Evolutionary conservation across 1,140 invertebrate genomes (phyloP).

Genomic region (Polyergus mexicanus): DNA sequence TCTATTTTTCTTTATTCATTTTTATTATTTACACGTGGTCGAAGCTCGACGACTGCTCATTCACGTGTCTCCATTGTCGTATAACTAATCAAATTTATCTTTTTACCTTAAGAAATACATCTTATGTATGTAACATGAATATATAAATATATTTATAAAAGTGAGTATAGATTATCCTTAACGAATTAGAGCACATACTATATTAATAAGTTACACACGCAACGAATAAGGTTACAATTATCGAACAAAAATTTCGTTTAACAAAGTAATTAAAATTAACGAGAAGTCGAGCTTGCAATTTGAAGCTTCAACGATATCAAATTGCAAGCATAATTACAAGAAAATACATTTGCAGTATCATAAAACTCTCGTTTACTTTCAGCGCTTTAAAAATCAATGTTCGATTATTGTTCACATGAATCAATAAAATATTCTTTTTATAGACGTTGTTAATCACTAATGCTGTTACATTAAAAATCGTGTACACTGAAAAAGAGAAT

Average conservation of each 20-base stretch:
- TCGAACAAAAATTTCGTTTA: constrained; percentile 7
- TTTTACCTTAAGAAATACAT: no score
- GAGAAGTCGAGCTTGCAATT: constrained; percentile 15
- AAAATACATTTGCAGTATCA: background rate
- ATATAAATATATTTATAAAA: no score
- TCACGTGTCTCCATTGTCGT: background rate
- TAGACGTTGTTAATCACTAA: constrained; percentile 3
- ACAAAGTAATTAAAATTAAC: constrained; percentile 40
- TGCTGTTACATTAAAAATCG: background rate
- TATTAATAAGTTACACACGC: background rate
- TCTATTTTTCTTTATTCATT: constrained; percentile 4
- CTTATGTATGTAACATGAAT: no score
- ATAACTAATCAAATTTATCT: background rate
- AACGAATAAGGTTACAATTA: constrained; percentile 17
- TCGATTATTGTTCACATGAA: background rate
- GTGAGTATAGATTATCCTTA: background rate
- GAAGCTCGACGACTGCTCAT: constrained; percentile 2
- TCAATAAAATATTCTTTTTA: constrained; percentile 16
- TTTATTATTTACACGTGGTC: background rate
- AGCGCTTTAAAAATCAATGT: constrained; percentile 22
- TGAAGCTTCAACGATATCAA: constrained; percentile 14
- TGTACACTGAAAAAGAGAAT: no score
- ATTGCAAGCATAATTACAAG: constrained; percentile 33
- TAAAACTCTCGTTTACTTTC: background rate
- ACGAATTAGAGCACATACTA: background rate